Percentiles rank a stretch among this genome's conserved stretches.
Evolutionary conservation across 2,888 invertebrate species (phyloP).

Genomic region (Dugesia japonica): DNA sequence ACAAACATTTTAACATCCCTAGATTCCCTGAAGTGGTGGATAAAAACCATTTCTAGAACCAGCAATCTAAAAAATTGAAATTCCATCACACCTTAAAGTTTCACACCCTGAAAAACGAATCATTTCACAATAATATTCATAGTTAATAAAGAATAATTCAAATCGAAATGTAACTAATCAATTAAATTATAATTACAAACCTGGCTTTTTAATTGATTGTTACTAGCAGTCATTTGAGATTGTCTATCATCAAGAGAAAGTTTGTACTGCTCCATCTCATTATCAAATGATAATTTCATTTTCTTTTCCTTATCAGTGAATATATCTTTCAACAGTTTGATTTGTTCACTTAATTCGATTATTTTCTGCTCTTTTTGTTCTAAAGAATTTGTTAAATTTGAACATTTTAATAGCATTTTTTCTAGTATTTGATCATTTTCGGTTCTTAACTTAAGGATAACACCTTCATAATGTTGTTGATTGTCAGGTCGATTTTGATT

Average conservation of each 20-base stretch:
- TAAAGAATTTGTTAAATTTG: neutral
- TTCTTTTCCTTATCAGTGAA: neutral
- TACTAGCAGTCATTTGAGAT: neutral
- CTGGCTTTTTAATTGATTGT: neutral
- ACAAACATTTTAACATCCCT: too few relatives aligned
- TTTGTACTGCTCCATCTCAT: neutral
- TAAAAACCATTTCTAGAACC: too few relatives aligned
- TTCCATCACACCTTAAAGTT: too few relatives aligned
- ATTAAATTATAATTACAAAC: too few relatives aligned
- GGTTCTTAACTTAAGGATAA: neutral
- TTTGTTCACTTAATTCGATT: neutral
- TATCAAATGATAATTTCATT: neutral
- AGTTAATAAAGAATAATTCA: too few relatives aligned
- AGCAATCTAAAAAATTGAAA: too few relatives aligned
- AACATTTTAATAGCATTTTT: neutral
- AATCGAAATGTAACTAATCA: too few relatives aligned
- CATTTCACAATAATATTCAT: too few relatives aligned
- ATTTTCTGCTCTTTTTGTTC: neutral
- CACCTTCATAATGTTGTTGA: neutral
- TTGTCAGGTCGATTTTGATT: too few relatives aligned
- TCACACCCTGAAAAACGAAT: too few relatives aligned
- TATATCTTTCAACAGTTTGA: neutral
- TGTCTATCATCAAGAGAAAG: neutral
- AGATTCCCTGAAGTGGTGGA: too few relatives aligned
- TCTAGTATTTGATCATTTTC: neutral